Evolutionary conservation across 2,113 vertebrate genomes (phyloP), one percentile per base, ranked within the genome.

Genomic region (Etia nguti): DNA sequence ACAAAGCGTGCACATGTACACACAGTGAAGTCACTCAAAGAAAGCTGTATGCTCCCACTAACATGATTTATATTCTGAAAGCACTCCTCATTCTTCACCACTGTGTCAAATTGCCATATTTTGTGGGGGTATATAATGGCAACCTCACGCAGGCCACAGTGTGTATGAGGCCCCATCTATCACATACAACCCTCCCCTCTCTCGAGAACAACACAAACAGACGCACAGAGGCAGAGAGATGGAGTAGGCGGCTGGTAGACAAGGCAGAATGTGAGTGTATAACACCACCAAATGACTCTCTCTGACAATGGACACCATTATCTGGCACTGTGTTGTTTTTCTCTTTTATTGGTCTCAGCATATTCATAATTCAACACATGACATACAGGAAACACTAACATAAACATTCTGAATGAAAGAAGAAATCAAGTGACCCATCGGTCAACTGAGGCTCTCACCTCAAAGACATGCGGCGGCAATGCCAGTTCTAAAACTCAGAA

Each of bases 331-430:
- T 62, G 16, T 80, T 43, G 65, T 88, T 41, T 26, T 80, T 36
- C 12, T 10, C 79, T 77, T 75, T 89, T 90, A 90, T 95, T 95
- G 86, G 96, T 96, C 36, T 94, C 88, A 87, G 92, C 93, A 94
- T 95, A 95, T 95, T 96, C 93, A 95, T 94, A 94, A 94, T 91
- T 95, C 91, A 96, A 95, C 94, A 96, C 95, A 86, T 92, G 93
- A 96, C 95, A 90, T 90, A 97, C 94, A 96, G 93, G 93, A 94
- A 95, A 95, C 94, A 95, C 92, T 65, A 96, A 95, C 92, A 94
- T 89, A 95, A 95, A 94, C 92, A 93, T 94, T 95, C 90, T 90
- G 92, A 96, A 93, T 93, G 85, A 93, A 95, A 93, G 92, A 93
- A 96, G 93, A 93, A 94, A 94, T 75, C 90, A 87, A 87, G 60